Evolutionary conservation across 2,113 vertebrate genomes (phyloP), one percentile per base, ranked within the genome.

Genomic region (Sebastes schlegelii): DNA sequence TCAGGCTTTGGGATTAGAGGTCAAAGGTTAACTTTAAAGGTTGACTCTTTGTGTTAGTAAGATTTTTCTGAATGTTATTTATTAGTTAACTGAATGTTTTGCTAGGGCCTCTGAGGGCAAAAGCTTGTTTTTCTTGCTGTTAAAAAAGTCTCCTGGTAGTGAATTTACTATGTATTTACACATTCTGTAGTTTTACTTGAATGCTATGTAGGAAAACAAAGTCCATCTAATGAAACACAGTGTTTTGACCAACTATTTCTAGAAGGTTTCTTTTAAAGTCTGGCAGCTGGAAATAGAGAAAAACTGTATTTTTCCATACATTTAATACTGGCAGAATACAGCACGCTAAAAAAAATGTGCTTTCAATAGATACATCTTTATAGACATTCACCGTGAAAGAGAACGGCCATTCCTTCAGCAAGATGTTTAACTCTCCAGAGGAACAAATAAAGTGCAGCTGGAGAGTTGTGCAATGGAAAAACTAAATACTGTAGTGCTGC

Each of bases 401-500:
- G 43, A 58, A 79, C 1, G n/a, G 34, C 48, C 6, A 48, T 60
- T 54, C 17, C 13, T 42, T 55, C 21, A 1, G 26, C 17, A n/a
- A 63, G 21, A 58, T 55, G 61, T 68, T 43, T 8, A 74, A 51
- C 13, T 14, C 51, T 77, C 60, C 9, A 48, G 67, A 81, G 60
- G 34, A 66, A 78, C 73, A 55, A 89, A 84, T 87, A 70, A 89
- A 90, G 88, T 76, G 67, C 85, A 86, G 69, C 65, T 88, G 85
- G 46, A 76, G 66, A 57, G 11, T 88, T 89, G 49, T 86, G 89
- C 79, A 86, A 89, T 89, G 89, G 88, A 89, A 93, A 93, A 90
- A 79, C 51, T 61, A 79, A 88, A 42, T 64, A 74, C 34, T 34
- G 77, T 62, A 19, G 21, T 11, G 26, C 78, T 0, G 14, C 76